Base-by-base conservation (phyloP, 2,797 vertebrate genomes). In the Hozukius guyotensis region DNA sequence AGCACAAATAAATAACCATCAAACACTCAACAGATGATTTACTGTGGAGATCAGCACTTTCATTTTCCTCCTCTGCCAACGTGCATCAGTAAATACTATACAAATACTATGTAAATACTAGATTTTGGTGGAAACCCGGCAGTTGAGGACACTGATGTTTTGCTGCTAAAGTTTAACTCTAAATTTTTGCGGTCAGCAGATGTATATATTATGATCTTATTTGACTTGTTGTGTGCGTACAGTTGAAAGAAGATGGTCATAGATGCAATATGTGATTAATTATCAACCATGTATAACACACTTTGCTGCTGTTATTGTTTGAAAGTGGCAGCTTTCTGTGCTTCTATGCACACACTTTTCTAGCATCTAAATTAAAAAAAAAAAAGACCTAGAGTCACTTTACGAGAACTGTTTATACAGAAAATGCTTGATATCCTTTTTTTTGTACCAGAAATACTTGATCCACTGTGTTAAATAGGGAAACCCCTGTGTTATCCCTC, bases 241-340 rank as follows among this genome's bases (percentile, higher is more conserved):
- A 29, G 20, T 63, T 83, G 12, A 67, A 70, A 18, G 22, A n/a
- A 67, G 42, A 31, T 46, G 22, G 62, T 29, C 20, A 25, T 38
- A 18, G 64, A 18, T 69, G 8, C 6, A 74, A 31, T 22, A 62
- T 27, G 36, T 63, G 9, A 29, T 66, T 49, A 6, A 66, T 66
- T 49, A 69, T 24, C 4, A 55, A 24, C 31, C 8, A 6, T 22
- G 49, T 69, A 34, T 24, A 22, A 36, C 20, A 20, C 31, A 56
- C 9, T 56, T 25, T 57, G 53, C 14, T 57, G 38, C 13, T 36
- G 53, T 70, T 56, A 70, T 20, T 56, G 25, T 81, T 66, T 62
- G 32, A 25, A 72, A 72, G 61, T 67, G 27, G 80, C 69, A 65
- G 61, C 59, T 79, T 64, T 55, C 11, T 70, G 49, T 46, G 7